Conservation (phyloP, 35 echinoderm and acorn worm species). For the Lytechinus variegatus region DNA sequence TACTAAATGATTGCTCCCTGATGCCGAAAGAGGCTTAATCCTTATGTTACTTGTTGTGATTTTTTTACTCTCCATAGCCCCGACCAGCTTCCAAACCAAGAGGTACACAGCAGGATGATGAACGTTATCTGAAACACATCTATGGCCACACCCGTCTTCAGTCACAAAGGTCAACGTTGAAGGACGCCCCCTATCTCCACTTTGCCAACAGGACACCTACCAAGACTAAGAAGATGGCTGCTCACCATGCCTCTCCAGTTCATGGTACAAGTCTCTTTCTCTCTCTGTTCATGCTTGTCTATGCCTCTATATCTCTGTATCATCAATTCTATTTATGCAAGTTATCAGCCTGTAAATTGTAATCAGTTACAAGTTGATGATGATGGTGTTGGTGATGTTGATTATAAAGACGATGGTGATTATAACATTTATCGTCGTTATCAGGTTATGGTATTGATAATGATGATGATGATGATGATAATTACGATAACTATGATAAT, state of each 20-base stretch:
- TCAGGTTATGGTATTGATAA: too few relatives aligned
- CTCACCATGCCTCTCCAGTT: slow-evolving; percentile 46
- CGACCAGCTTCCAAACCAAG: background rate
- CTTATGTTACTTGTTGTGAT: background rate
- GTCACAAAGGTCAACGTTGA: slow-evolving; percentile 65
- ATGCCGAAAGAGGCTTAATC: too few relatives aligned
- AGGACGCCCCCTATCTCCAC: slow-evolving; percentile 80
- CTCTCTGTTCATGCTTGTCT: background rate
- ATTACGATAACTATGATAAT: too few relatives aligned
- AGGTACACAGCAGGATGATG: background rate
- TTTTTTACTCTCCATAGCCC: background rate
- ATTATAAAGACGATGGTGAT: too few relatives aligned
- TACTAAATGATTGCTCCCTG: too few relatives aligned
- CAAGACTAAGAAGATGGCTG: slow-evolving; percentile 41
- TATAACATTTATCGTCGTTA: too few relatives aligned
- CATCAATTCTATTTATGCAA: too few relatives aligned
- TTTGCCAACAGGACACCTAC: slow-evolving; percentile 65
- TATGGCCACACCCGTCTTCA: slow-evolving; percentile 69
- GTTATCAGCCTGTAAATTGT: too few relatives aligned
- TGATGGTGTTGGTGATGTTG: too few relatives aligned
- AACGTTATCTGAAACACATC: background rate
- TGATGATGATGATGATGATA: too few relatives aligned
- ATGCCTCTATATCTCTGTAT: too few relatives aligned
- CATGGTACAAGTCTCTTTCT: slow-evolving; percentile 29
- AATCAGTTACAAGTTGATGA: too few relatives aligned